These are phyloP conservation scores for Pseudomyrmex pallidus DNA, from an alignment of 1,140 invertebrate species.

Conservation along the genomic window DNA sequence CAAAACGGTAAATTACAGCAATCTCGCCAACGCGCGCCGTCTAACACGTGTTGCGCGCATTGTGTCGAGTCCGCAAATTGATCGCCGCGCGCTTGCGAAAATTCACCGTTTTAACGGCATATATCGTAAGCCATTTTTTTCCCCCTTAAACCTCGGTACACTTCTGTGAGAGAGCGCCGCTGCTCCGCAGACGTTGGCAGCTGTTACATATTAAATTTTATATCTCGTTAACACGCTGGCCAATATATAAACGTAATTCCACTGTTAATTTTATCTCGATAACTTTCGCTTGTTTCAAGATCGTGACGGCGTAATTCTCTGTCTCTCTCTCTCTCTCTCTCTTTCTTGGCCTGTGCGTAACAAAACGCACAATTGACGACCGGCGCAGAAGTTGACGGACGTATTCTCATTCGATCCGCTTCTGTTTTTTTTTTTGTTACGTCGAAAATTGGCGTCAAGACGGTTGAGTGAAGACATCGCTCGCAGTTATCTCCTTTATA, in stretches of 20 bases:
- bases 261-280: not conserved
- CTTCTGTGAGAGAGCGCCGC: not conserved
- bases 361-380: not conserved
- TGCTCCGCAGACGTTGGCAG: not conserved
- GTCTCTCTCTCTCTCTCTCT: not conserved
- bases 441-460: constrained; percentile 31
- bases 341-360: too few species aligned
- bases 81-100: constrained; percentile 67
- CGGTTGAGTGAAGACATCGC: constrained; percentile 30
- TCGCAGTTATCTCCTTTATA: not conserved
- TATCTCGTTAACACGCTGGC: not conserved
- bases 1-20: constrained; percentile 73
- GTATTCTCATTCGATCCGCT: not conserved
- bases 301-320: not conserved
- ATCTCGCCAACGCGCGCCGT: constrained; percentile 65
- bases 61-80: constrained; percentile 69
- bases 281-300: not conserved
- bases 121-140: constrained; percentile 50
- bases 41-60: constrained; percentile 70
- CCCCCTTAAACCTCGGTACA: constrained; percentile 1
- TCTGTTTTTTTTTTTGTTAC: constrained; percentile 12
- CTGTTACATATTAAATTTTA: not conserved
- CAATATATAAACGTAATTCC: not conserved
- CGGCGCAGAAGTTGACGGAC: not conserved
- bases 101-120: constrained; percentile 72